phyloP scores from a whole-genome alignment of 2,888 invertebrate species.

The Dicyrtoma fusca region DNA sequence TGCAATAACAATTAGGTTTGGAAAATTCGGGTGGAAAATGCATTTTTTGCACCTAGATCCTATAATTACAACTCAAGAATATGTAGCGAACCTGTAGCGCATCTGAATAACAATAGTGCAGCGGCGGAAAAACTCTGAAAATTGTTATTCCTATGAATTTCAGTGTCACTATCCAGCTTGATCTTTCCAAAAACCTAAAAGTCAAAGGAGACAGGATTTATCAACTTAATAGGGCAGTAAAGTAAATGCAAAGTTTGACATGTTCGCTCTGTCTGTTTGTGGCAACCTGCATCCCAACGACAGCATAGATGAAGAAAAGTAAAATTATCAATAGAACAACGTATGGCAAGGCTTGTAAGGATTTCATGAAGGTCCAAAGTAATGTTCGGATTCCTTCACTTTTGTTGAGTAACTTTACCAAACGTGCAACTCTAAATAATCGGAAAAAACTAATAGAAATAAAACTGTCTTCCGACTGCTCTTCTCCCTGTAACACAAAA shows the following conservation, averaged over 20 bases:
- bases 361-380: constrained; percentile 70
- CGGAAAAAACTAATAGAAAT: constrained; percentile 65
- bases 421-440: constrained; percentile 68
- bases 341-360: constrained; percentile 68
- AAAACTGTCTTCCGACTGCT: constrained; percentile 13
- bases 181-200: constrained; percentile 65
- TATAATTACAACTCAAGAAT: neutral
- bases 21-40: neutral
- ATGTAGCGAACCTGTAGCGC: constrained; percentile 59
- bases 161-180: constrained; percentile 62
- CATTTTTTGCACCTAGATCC: neutral
- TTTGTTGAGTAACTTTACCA: constrained; percentile 66
- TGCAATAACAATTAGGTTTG: constrained; percentile 47
- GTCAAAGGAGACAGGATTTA: too few relatives aligned
- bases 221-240: too few relatives aligned
- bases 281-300: constrained; percentile 68
- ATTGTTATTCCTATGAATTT: constrained; percentile 67
- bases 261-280: too few relatives aligned
- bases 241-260: too few relatives aligned
- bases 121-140: constrained; percentile 68
- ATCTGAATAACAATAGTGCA: constrained; percentile 66
- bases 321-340: constrained; percentile 67
- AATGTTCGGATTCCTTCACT: constrained; percentile 68
- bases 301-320: constrained; percentile 58
- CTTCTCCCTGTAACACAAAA: constrained; percentile 13